Percentiles rank a stretch among this genome's conserved stretches.
phyloP scores from a whole-genome alignment of 2,113 vertebrate genomes.

The Caretta caretta region DNA sequence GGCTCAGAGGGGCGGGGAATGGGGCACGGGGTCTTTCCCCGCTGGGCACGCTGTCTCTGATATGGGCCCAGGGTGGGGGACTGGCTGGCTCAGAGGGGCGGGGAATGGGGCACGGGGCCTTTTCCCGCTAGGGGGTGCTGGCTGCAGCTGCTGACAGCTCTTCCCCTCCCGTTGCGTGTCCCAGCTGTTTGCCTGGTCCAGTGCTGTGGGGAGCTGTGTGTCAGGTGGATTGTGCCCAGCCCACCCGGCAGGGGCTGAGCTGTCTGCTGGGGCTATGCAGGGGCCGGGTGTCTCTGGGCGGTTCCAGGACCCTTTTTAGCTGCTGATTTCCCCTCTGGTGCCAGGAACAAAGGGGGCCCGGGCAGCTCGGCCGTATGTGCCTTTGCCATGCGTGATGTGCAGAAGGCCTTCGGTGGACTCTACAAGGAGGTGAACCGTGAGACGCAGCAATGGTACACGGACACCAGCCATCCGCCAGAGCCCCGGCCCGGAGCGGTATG shows the following conservation, averaged over 20 bases:
- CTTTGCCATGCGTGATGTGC: conserved; percentile 91
- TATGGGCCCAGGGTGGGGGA: not conserved
- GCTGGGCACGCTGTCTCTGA: too few species aligned
- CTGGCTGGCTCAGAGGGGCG: too few species aligned
- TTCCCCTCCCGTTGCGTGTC: not conserved
- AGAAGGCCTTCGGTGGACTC: conserved; percentile 87
- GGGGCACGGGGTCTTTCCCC: not conserved
- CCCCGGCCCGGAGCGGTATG: conserved; percentile 92
- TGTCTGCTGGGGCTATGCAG: accelerated
- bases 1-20: too few species aligned
- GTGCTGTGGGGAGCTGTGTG: not conserved
- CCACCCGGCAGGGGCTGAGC: not conserved
- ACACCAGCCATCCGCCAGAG: conserved; percentile 86
- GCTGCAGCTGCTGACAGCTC: not conserved
- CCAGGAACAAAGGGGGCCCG: conserved; percentile 89
- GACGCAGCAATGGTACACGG: conserved; percentile 96
- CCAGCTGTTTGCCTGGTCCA: not conserved
- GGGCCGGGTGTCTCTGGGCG: not conserved
- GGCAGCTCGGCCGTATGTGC: conserved; percentile 93
- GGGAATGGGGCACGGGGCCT: not conserved
- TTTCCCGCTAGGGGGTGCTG: not conserved
- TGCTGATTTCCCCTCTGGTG: not conserved
- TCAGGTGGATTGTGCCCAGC: too few species aligned
- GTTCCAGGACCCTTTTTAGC: accelerated
- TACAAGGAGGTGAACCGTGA: conserved; percentile 95